Evolutionary conservation across 2,113 vertebrate genomes (phyloP).

Genomic region (Stegastes partitus): DNA sequence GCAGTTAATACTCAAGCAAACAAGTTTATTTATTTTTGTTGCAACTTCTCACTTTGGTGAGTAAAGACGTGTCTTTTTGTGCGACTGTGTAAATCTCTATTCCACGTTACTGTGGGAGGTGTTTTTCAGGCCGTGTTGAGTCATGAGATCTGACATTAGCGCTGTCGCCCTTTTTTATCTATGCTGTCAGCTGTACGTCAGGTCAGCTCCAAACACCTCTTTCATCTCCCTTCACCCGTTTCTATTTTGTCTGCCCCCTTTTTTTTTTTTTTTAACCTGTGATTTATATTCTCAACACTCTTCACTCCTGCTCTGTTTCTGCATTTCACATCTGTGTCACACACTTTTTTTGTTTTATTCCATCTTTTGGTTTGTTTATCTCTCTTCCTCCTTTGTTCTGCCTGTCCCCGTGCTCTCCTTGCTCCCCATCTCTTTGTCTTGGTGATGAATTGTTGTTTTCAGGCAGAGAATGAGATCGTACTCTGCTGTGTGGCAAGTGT

Average conservation of each 20-base stretch:
- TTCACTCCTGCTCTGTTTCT: conserved; percentile 9
- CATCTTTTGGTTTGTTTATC: conserved; percentile 31
- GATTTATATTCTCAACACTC: conserved; percentile 27
- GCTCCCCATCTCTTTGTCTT: conserved; percentile 25
- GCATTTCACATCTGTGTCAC: not conserved
- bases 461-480: conserved; percentile 14
- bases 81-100: conserved; percentile 29
- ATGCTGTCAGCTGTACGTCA: conserved; percentile 38
- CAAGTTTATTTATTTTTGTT: no score
- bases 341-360: not conserved
- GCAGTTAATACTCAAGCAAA: no score
- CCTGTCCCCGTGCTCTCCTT: conserved; percentile 1
- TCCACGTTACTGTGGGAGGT: conserved; percentile 24
- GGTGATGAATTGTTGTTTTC: conserved; percentile 48
- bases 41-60: not conserved
- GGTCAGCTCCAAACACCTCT: conserved; percentile 10
- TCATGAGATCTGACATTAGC: conserved; percentile 57
- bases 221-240: conserved; percentile 17
- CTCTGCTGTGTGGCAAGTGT: not conserved
- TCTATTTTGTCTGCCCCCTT: conserved; percentile 2
- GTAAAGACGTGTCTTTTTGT: not conserved
- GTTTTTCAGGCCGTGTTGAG: conserved; percentile 33
- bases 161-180: conserved; percentile 25
- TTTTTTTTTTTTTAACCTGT: conserved; percentile 14
- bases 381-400: conserved; percentile 27